Percentiles rank a stretch among this genome's conserved stretches.
Conservation (phyloP, 2,888 invertebrate genomes). For the Willowsia nigromaculata region DNA sequence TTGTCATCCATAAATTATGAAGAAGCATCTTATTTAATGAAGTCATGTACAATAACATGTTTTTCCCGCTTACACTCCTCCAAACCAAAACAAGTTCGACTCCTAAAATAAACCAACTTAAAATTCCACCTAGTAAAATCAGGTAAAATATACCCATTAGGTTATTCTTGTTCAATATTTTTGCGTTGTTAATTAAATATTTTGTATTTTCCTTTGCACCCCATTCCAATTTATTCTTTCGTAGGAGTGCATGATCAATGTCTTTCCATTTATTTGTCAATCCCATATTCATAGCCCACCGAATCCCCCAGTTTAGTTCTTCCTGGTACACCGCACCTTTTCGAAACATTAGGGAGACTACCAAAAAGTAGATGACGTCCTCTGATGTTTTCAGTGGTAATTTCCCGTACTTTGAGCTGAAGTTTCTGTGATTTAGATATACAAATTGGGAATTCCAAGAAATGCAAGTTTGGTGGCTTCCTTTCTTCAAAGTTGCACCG, state of each 20-base stretch:
- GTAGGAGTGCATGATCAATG: conserved; percentile 32
- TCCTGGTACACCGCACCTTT: conserved; percentile 38
- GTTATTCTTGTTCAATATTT: no score
- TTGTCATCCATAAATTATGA: no score
- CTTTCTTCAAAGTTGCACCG: neutral
- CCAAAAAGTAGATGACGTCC: conserved; percentile 29
- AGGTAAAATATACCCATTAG: no score
- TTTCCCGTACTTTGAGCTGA: conserved; percentile 25
- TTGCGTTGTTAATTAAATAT: no score
- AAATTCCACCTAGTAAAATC: no score
- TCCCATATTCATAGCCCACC: conserved; percentile 4
- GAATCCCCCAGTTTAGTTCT: conserved; percentile 44
- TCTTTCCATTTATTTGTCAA: conserved; percentile 38
- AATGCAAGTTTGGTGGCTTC: conserved; percentile 45
- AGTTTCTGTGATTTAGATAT: conserved; percentile 34
- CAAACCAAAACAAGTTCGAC: no score
- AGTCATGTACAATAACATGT: no score
- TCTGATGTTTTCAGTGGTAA: neutral
- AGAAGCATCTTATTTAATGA: no score
- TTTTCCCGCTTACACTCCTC: no score
- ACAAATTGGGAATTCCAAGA: conserved; percentile 32
- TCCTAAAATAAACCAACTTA: no score
- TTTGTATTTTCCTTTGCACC: no score
- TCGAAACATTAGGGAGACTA: conserved; percentile 12
- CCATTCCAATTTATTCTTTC: neutral